A percentile compares a stretch with the other conserved stretches of the same genome.
Evolutionary conservation across 2,797 vertebrate genomes (phyloP).

Genomic region (Odontamblyopus rebecca): DNA sequence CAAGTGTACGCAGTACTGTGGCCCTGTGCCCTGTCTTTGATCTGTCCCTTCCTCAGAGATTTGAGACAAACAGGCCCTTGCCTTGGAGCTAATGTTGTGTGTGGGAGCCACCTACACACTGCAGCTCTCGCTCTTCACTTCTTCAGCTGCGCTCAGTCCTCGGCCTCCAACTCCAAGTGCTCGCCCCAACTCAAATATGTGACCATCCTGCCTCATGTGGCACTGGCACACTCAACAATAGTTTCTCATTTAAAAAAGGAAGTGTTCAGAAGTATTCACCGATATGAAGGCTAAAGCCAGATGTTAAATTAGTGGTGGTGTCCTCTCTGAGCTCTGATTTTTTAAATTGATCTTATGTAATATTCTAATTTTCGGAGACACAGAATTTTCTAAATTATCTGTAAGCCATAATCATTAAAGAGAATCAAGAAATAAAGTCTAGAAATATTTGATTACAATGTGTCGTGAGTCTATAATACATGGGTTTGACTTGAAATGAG

Average conservation of each 20-base stretch:
- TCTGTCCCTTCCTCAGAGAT: conserved; percentile 72
- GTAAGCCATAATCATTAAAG: no score
- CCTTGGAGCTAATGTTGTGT: conserved; percentile 60
- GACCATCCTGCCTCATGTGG: conserved; percentile 17
- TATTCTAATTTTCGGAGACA: no score
- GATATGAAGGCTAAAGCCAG: not conserved
- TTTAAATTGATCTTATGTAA: no score
- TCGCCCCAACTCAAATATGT: conserved; percentile 37
- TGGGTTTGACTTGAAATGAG: no score
- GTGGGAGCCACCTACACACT: conserved; percentile 69
- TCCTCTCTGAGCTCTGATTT: not conserved
- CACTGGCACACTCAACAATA: not conserved
- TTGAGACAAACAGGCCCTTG: conserved; percentile 60
- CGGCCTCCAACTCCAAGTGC: conserved; percentile 40
- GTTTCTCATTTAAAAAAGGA: not conserved
- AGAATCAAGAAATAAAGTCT: no score
- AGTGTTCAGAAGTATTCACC: not conserved
- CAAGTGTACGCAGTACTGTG: conserved; percentile 51
- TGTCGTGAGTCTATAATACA: no score
- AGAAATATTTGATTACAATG: no score
- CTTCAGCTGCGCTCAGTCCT: conserved; percentile 59
- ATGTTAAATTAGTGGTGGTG: not conserved
- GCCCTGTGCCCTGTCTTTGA: conserved; percentile 71
- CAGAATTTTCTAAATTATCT: no score
- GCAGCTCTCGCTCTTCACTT: conserved; percentile 53